Base-by-base conservation (phyloP, 2,113 vertebrate species). In the Antigone vipio region DNA sequence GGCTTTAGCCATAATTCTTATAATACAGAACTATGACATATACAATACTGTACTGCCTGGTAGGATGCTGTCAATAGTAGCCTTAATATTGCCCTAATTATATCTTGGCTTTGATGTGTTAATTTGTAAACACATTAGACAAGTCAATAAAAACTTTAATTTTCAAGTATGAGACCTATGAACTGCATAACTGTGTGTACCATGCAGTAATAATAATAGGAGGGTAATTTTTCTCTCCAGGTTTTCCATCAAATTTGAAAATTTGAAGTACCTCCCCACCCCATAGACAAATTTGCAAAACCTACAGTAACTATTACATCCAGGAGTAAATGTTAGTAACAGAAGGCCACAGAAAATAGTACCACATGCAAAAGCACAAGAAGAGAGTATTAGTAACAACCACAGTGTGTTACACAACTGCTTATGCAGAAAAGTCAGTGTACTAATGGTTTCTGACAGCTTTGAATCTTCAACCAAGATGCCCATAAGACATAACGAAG, bases 61-160 rank as follows among this genome's bases (percentile, higher is more conserved):
- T 59, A 92, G 73, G 91, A 89, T 71, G 80, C 80, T 85, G 84
- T 75, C 89, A 89, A 81, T 34, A 71, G 29, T 26, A 84, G 44
- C 68, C 40, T 78, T 96, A 78, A 72, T 78, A 75, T 6, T 52
- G 30, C 60, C 44, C 83, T 92, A 89, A 94, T 72, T 92, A 66
- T 66, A 77, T 23, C 76, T 69, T 77, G 42, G 40, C 2, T 86
- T 93, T 86, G 71, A 93, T 63, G 47, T 87, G 83, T 69, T 93
- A 86, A 86, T 91, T 89, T 89, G 76, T 83, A 86, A 92, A 93
- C 80, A 91, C 53, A 84, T 71, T 67, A 95, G 59, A 86, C 89
- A 91, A 86, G 60, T 58, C 72, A 89, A 93, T 91, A 91, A 80
- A 96, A 92, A 59, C 67, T 86, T 87, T 92, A 55, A 86, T 91